Evolutionary conservation across 1,140 invertebrate species (phyloP).

Genomic region (Panagrolaimus sp.): DNA sequence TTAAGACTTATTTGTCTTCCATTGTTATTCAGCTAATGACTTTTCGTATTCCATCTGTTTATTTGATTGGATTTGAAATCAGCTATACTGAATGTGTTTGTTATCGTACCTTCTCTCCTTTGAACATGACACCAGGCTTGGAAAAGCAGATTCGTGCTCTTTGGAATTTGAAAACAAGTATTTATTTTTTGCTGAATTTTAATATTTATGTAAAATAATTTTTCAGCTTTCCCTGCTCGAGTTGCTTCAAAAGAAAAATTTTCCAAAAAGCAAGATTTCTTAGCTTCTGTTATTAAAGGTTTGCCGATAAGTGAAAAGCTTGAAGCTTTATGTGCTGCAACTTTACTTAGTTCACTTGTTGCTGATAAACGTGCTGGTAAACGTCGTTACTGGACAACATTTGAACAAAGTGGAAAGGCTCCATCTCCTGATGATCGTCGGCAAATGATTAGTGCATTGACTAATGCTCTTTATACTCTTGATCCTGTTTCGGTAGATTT

Average conservation of each 20-base stretch:
- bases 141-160: conserved; percentile 39
- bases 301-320: neutral
- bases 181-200: too few species aligned
- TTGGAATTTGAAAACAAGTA: neutral
- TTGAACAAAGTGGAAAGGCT: neutral
- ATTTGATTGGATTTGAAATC: conserved; percentile 45
- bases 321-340: neutral
- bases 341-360: neutral
- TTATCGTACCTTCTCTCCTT: neutral
- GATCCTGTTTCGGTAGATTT: neutral
- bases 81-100: conserved; percentile 31
- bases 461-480: neutral
- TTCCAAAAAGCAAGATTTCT: neutral
- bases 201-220: conserved; percentile 23
- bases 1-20: conserved; percentile 33
- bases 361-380: neutral
- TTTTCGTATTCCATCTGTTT: conserved; percentile 41
- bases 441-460: neutral
- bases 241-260: neutral
- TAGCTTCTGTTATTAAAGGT: neutral
- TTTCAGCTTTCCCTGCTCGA: conserved; percentile 24
- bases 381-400: neutral
- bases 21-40: conserved; percentile 41
- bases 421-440: neutral
- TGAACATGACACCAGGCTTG: conserved; percentile 12